Percentiles rank a stretch among this genome's conserved stretches.
phyloP scores from a whole-genome alignment of 2,113 vertebrate species.

The Procavia capensis region DNA sequence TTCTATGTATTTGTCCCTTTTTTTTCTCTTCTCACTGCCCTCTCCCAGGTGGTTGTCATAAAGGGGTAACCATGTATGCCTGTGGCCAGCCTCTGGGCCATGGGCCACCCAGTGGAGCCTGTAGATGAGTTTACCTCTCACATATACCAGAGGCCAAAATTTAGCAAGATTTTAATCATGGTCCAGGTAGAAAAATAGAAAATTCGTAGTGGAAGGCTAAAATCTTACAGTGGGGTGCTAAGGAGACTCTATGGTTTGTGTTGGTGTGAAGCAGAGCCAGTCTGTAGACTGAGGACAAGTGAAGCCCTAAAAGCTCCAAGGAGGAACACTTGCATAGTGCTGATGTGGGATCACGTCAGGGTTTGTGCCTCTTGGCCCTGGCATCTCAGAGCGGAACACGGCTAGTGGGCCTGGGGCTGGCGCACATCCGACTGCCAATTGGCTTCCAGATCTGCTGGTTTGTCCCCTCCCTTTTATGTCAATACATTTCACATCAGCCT shows the following conservation, averaged over 20 bases:
- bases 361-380: background rate
- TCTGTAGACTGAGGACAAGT: too few species aligned
- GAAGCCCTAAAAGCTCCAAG: background rate
- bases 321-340: background rate
- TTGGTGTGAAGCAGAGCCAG: rapidly evolving
- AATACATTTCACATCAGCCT: rapidly evolving
- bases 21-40: background rate
- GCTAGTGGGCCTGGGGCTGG: too few species aligned
- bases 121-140: too few species aligned
- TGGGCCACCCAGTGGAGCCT: rapidly evolving
- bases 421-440: too few species aligned
- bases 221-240: too few species aligned
- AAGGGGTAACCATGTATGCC: rapidly evolving
- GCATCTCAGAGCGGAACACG: background rate
- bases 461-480: background rate
- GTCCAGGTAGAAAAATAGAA: background rate
- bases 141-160: background rate
- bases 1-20: background rate
- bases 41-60: rapidly evolving
- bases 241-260: background rate
- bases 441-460: too few species aligned
- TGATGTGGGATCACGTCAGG: too few species aligned
- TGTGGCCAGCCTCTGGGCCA: background rate
- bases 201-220: background rate
- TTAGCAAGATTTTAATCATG: background rate